phyloP scores from a whole-genome alignment of 37 sponge, comb jelly and placozoan species.

The Diacarnus erythraeanus region DNA sequence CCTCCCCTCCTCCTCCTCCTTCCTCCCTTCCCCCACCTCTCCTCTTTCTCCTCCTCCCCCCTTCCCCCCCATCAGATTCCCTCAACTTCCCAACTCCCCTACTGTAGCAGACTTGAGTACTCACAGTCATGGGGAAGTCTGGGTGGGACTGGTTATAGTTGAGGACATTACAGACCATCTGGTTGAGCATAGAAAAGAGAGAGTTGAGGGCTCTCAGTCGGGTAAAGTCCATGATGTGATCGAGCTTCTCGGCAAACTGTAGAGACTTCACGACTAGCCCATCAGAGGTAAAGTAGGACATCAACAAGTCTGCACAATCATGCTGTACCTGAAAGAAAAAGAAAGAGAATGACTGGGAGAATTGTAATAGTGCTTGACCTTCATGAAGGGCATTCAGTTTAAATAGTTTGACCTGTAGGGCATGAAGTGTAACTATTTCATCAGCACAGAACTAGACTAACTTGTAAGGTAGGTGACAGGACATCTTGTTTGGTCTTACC shows the following conservation, averaged over 20 bases:
- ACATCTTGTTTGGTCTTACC: conserved; percentile 6
- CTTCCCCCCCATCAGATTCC: conserved; percentile 92
- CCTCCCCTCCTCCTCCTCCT: conserved; percentile 10
- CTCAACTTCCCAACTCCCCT: too few species aligned
- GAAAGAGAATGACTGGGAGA: too few species aligned
- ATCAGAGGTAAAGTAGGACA: conserved; percentile 77
- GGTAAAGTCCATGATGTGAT: conserved; percentile 99
- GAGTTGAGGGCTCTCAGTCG: conserved; percentile 85
- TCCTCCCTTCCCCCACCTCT: too few species aligned
- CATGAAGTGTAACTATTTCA: too few species aligned
- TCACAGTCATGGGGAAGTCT: conserved; percentile 92
- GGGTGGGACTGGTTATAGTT: conserved; percentile 92
- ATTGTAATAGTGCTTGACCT: too few species aligned
- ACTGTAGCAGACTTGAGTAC: too few species aligned
- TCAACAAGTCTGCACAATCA: conserved; percentile 81
- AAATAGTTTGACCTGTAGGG: too few species aligned
- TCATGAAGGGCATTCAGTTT: too few species aligned
- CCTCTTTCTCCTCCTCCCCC: too few species aligned
- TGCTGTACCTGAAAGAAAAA: conserved; percentile 90
- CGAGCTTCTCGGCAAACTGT: conserved; percentile 72
- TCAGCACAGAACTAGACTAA: too few species aligned
- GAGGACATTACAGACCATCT: conserved; percentile 81
- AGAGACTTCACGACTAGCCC: conserved; percentile 80
- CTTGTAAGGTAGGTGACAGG: conserved; percentile 76
- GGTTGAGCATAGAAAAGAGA: conserved; percentile 96